Conservation (phyloP, 2,113 vertebrate genomes). For the Equus przewalskii region DNA sequence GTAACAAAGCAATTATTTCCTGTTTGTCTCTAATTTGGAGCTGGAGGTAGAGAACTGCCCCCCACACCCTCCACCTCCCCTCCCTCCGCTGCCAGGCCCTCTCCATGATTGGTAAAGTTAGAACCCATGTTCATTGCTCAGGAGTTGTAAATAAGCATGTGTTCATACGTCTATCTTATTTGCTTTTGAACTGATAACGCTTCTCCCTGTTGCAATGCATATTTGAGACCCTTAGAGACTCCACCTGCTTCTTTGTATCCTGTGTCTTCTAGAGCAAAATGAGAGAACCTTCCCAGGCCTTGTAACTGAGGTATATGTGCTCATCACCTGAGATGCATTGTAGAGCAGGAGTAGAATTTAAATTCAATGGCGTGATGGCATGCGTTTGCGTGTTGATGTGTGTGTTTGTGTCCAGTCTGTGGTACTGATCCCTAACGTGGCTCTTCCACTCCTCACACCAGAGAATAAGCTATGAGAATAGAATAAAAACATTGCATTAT, state of each 20-base stretch:
- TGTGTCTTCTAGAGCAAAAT: background rate
- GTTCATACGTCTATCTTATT: background rate
- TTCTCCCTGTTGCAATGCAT: background rate
- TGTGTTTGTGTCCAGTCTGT: background rate
- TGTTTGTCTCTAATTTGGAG: background rate
- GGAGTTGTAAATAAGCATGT: background rate
- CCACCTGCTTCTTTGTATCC: background rate
- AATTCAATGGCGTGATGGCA: background rate
- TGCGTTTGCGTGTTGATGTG: background rate
- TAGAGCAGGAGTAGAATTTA: background rate
- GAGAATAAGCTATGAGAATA: background rate
- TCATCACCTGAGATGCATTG: background rate
- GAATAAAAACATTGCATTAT: background rate
- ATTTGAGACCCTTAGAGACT: background rate
- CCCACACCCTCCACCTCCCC: too few species aligned
- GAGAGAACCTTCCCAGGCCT: background rate
- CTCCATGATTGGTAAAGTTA: background rate
- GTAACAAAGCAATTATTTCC: background rate
- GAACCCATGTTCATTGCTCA: background rate
- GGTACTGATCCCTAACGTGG: background rate
- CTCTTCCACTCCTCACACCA: background rate
- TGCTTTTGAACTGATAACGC: background rate
- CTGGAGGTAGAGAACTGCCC: background rate
- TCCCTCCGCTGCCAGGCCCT: background rate
- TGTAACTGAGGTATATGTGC: background rate